Evolutionary conservation across 2,113 vertebrate genomes (phyloP).

Genomic region (Myiagra hebetior): DNA sequence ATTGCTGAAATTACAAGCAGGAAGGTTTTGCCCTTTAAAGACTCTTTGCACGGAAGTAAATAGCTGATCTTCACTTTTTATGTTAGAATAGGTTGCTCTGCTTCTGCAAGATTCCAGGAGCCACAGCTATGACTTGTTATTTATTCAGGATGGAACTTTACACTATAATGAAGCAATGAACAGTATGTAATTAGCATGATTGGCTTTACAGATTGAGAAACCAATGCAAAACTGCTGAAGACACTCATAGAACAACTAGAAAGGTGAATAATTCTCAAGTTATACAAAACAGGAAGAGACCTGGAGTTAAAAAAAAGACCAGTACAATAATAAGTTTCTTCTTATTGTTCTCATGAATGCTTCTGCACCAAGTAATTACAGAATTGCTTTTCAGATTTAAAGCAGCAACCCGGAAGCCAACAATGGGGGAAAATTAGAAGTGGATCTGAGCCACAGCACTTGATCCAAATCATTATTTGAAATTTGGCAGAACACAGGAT

Average conservation of each 20-base stretch:
- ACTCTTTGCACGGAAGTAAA: neutral
- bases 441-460: neutral
- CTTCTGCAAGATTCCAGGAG: neutral
- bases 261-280: neutral
- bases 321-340: neutral
- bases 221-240: neutral
- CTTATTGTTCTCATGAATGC: neutral
- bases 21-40: neutral
- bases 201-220: neutral
- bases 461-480: neutral
- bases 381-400: constrained; percentile 8
- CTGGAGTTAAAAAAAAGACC: neutral
- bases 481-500: neutral
- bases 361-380: constrained; percentile 2
- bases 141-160: neutral
- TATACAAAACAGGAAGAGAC: neutral
- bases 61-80: neutral
- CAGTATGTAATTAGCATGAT: neutral
- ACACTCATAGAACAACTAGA: neutral
- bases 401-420: neutral
- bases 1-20: neutral
- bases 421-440: neutral
- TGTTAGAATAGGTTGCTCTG: neutral
- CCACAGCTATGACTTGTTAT: neutral
- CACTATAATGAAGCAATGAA: neutral